Conservation (phyloP, 2,797 vertebrate species). For the Chiloscyllium punctatum region DNA sequence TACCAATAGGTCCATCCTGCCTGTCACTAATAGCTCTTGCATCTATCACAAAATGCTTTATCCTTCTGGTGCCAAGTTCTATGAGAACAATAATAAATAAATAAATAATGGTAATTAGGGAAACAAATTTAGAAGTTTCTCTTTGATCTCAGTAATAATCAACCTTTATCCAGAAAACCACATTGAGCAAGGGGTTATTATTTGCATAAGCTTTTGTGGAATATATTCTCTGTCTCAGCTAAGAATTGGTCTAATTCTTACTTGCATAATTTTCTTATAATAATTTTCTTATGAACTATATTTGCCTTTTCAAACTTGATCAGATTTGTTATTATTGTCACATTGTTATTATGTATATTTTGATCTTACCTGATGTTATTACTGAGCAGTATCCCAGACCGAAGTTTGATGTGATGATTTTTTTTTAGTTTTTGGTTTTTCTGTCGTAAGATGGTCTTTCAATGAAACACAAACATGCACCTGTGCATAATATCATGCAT, state of each 20-base stretch:
- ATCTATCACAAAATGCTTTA: not conserved
- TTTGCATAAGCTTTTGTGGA: not conserved
- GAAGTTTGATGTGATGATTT: too few species aligned
- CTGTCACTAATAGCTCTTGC: not conserved
- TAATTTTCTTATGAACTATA: not conserved
- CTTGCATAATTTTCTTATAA: too few species aligned
- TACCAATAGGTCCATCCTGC: not conserved
- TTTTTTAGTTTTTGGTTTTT: too few species aligned
- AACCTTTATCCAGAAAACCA: not conserved
- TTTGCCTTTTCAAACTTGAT: not conserved
- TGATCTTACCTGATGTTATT: too few species aligned
- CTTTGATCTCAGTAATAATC: not conserved
- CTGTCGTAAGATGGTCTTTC: too few species aligned
- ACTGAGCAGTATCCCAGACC: too few species aligned
- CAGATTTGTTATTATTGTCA: not conserved
- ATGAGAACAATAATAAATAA: not conserved
- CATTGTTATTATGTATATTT: not conserved
- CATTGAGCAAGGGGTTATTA: too few species aligned
- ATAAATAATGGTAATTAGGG: not conserved
- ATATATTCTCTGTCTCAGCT: not conserved
- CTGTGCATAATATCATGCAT: too few species aligned
- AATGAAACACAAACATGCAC: too few species aligned
- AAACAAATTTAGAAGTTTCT: not conserved
- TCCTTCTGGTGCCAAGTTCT: not conserved
- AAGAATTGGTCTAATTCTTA: not conserved